Evolutionary conservation across 2,113 vertebrate species (phyloP).

Genomic region (Hippocampus comes): DNA sequence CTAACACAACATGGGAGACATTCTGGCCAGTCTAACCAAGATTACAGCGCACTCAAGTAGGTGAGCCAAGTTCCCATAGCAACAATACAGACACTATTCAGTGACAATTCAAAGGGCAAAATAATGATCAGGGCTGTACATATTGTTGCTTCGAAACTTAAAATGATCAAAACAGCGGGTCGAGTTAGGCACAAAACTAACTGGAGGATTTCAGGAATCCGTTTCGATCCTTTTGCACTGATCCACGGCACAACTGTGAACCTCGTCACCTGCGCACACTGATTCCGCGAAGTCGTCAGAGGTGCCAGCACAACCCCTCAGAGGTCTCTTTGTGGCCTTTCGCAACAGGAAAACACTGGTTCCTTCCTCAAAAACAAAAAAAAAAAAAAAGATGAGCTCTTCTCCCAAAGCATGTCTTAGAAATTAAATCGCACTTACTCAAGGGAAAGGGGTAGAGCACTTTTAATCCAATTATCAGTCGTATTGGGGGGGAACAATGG

Average conservation of each 20-base stretch:
- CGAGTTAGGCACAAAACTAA: no score
- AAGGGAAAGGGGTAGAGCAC: conserved; percentile 14
- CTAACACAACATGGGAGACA: no score
- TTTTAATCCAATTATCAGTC: conserved; percentile 59
- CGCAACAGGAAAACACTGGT: conserved; percentile 56
- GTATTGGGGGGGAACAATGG: conserved; percentile 43
- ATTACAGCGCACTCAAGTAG: no score
- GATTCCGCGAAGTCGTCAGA: not conserved
- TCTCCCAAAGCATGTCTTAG: conserved; percentile 37
- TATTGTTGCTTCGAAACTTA: no score
- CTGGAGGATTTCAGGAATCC: no score
- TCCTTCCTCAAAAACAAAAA: conserved; percentile 47
- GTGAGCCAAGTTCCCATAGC: no score
- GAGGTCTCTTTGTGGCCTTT: conserved; percentile 25
- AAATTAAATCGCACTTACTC: conserved; percentile 48
- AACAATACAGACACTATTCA: no score
- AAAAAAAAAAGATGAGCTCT: conserved; percentile 18
- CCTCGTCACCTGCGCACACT: not conserved
- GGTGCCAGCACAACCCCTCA: not conserved
- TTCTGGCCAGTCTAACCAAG: no score
- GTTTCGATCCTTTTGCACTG: no score
- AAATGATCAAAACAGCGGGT: no score
- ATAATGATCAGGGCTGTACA: no score
- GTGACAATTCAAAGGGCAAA: no score
- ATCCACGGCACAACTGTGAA: not conserved